Percentiles rank a stretch among this genome's conserved stretches.
Evolutionary conservation across 2,797 vertebrate genomes (phyloP).

Genomic region (Micropoecilia bifurca): DNA sequence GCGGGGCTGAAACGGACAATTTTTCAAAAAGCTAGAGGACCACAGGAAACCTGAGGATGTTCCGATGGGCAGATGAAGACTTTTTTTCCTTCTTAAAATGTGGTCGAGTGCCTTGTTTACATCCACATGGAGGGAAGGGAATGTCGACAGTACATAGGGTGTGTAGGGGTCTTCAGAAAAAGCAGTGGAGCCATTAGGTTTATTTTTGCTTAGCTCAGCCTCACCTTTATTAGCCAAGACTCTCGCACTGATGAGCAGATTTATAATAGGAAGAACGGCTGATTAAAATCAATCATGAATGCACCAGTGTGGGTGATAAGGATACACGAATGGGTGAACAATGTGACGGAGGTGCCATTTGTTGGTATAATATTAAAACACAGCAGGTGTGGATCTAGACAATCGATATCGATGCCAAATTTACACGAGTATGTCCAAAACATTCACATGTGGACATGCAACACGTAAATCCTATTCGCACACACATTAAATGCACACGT

Average conservation of each 20-base stretch:
- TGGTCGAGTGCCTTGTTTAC: not conserved
- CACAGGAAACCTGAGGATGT: not conserved
- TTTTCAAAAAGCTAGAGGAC: slow-evolving; percentile 45
- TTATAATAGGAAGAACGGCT: slow-evolving; percentile 4
- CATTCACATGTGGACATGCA: not conserved
- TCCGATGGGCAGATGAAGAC: slow-evolving; percentile 8
- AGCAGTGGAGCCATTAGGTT: not conserved
- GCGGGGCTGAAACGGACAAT: slow-evolving; percentile 2
- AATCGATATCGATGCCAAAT: not conserved
- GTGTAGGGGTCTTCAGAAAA: not conserved
- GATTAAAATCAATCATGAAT: slow-evolving; percentile 14
- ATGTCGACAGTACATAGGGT: not conserved
- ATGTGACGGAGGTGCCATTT: slow-evolving; percentile 42
- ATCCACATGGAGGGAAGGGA: not conserved
- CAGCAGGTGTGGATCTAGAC: slow-evolving; percentile 35
- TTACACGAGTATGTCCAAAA: not conserved
- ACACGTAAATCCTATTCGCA: not conserved
- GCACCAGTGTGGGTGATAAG: slow-evolving; percentile 27
- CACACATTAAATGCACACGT: not conserved
- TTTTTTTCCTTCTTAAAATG: not conserved
- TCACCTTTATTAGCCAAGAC: slow-evolving; percentile 11
- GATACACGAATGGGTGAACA: slow-evolving; percentile 32
- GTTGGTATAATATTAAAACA: slow-evolving; percentile 60
- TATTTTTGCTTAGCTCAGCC: not conserved
- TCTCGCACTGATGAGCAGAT: slow-evolving; percentile 4